Conservation (phyloP, 2,113 vertebrate species). For the human region GRCh38 chr15:37072501-37073000, state of each 20-base stretch:
- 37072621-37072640: neutral
- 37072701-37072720: too few species aligned
- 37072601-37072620: neutral
- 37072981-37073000: neutral
- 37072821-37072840: neutral
- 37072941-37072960: neutral
- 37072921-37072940: neutral
- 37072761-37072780: too few species aligned
- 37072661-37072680: neutral
- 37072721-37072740: too few species aligned
- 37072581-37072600: accelerated
- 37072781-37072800: too few species aligned
- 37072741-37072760: too few species aligned
- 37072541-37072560: neutral
- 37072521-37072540: neutral
- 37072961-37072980: neutral
- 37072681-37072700: too few species aligned
- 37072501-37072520: neutral
- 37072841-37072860: neutral
- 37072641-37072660: neutral
- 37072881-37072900: neutral
- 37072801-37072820: too few species aligned
- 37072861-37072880: neutral
- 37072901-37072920: neutral
- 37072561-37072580: neutral